These are phyloP conservation scores for Thunnus thynnus DNA, from an alignment of 2,113 vertebrate species.

Conservation along the genomic window DNA sequence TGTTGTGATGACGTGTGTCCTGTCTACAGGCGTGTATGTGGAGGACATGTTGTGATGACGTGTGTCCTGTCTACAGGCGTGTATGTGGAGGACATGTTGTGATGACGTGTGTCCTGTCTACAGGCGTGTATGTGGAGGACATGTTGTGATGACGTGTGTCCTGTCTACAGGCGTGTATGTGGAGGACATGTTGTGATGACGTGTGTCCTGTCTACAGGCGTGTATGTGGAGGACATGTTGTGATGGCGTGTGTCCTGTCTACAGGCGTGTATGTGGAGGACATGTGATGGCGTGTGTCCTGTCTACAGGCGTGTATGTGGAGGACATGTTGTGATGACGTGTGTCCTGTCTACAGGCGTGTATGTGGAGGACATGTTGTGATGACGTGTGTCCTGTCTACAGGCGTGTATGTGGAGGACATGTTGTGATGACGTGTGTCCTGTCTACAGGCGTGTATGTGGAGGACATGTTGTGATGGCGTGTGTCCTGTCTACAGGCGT, in stretches of 20 bases:
- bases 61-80: conserved; percentile 80
- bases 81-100: conserved; percentile 89
- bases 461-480: conserved; percentile 83
- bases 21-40: conserved; percentile 88
- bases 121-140: conserved; percentile 91
- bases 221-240: conserved; percentile 90
- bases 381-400: not conserved
- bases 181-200: conserved; percentile 83
- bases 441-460: conserved; percentile 88
- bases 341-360: conserved; percentile 80
- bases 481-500: conserved; percentile 81
- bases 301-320: conserved; percentile 89
- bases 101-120: not conserved
- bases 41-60: conserved; percentile 81
- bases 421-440: conserved; percentile 58
- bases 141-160: conserved; percentile 68
- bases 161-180: conserved; percentile 88
- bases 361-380: conserved; percentile 89
- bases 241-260: not conserved
- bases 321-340: conserved; percentile 81
- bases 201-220: conserved; percentile 75
- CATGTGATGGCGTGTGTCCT: conserved; percentile 63
- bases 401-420: conserved; percentile 92
- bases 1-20: conserved; percentile 42
- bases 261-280: conserved; percentile 91